phyloP scores from a whole-genome alignment of 2,797 vertebrate genomes.

The Apogon talboti region DNA sequence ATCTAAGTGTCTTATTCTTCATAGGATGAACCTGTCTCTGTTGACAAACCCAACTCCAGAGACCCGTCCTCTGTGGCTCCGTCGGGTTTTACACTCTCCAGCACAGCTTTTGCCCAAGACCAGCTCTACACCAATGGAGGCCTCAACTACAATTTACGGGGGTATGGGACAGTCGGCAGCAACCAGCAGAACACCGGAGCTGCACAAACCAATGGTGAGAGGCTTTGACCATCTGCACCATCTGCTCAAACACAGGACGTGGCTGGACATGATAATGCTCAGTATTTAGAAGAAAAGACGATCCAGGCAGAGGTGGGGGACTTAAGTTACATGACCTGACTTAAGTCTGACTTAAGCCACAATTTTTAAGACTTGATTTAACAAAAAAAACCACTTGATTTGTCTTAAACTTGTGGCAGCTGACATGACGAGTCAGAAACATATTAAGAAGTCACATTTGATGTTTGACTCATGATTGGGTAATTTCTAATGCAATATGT shows the following conservation, averaged over 20 bases:
- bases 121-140: conserved; percentile 97
- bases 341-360: no score
- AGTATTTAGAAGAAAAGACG: background rate
- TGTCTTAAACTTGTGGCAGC: no score
- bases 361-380: no score
- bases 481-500: no score
- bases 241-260: conserved; percentile 1
- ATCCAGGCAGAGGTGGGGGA: background rate
- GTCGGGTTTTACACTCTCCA: conserved; percentile 91
- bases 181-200: conserved; percentile 89
- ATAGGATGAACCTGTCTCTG: conserved; percentile 89
- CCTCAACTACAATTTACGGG: conserved; percentile 95
- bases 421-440: no score
- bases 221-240: background rate
- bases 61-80: conserved; percentile 88
- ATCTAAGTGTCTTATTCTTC: conserved; percentile 21
- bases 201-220: conserved; percentile 92
- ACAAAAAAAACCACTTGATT: no score
- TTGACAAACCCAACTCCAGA: conserved; percentile 89
- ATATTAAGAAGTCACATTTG: no score
- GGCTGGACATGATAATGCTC: background rate
- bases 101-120: conserved; percentile 94
- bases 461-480: no score
- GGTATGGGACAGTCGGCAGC: conserved; percentile 88
- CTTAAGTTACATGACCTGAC: no score